Evolutionary conservation across 2,888 invertebrate genomes (phyloP).

Genomic region (Synergus umbraculus): DNA sequence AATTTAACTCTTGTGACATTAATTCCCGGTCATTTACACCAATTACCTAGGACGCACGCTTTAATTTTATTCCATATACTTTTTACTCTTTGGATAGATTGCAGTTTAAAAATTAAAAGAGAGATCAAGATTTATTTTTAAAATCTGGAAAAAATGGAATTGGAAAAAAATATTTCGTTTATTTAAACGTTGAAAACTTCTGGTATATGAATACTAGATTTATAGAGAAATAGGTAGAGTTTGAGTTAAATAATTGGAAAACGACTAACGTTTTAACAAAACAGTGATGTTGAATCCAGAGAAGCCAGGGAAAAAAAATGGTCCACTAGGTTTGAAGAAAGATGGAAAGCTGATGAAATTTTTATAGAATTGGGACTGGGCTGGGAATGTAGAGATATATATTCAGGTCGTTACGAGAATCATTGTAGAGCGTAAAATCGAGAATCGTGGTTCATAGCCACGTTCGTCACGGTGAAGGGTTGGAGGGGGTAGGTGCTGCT

Average conservation of each 20-base stretch:
- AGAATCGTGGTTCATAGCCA: conserved; percentile 16
- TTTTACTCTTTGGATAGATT: not conserved
- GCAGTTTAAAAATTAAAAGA: not conserved
- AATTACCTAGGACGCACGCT: not conserved
- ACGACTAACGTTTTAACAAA: not conserved
- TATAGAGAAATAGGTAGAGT: no score
- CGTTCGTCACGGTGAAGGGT: conserved; percentile 21
- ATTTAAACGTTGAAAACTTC: no score
- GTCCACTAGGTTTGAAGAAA: not conserved
- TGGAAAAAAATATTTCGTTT: no score
- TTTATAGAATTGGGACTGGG: not conserved
- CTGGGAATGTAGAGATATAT: conserved; percentile 1
- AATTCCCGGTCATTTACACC: not conserved
- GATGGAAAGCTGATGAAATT: conserved; percentile 7
- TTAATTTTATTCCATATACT: not conserved
- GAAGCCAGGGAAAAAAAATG: not conserved
- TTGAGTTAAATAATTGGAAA: not conserved
- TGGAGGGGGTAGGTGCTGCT: conserved; percentile 37
- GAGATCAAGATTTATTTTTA: no score
- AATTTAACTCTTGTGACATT: not conserved
- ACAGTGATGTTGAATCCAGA: not conserved
- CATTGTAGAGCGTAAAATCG: conserved; percentile 47
- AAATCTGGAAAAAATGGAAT: no score
- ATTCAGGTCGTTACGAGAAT: conserved; percentile 43
- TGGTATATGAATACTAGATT: no score